Evolutionary conservation across 1,140 invertebrate genomes (phyloP).

Genomic region (Drosophila albomicans): DNA sequence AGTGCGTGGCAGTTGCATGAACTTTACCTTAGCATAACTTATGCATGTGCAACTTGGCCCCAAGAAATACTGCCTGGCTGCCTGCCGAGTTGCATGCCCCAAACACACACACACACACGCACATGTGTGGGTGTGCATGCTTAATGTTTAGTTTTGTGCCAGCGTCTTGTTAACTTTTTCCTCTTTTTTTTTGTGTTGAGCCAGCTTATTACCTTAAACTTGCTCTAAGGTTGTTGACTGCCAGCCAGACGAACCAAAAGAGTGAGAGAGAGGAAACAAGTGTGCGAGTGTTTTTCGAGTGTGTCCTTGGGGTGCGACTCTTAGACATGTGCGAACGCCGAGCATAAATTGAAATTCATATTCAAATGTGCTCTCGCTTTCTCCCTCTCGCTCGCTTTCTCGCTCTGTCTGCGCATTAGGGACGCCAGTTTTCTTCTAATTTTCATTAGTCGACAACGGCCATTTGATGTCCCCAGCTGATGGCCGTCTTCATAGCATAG

Average conservation of each 20-base stretch:
- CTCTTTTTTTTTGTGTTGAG: conserved; percentile 36
- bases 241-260: conserved; percentile 23
- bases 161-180: conserved; percentile 52
- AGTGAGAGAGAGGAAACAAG: neutral
- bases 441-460: conserved; percentile 67
- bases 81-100: neutral
- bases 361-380: conserved; percentile 44
- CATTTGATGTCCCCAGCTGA: conserved; percentile 49
- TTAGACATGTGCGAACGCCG: conserved; percentile 66
- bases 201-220: conserved; percentile 79
- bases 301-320: conserved; percentile 70
- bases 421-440: conserved; percentile 63
- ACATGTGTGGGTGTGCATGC: conserved; percentile 52
- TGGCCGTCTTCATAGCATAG: conserved; percentile 8
- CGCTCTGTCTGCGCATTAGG: conserved; percentile 49
- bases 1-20: conserved; percentile 42
- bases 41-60: conserved; percentile 64
- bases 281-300: conserved; percentile 32
- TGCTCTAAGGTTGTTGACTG: conserved; percentile 78
- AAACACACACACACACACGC: neutral
- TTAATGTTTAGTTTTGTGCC: conserved; percentile 35
- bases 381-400: conserved; percentile 6
- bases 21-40: conserved; percentile 68
- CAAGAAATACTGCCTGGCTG: conserved; percentile 23
- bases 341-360: conserved; percentile 79